Evolutionary conservation across 2,888 invertebrate species (phyloP).

Genomic region (Alloplasta piceator): DNA sequence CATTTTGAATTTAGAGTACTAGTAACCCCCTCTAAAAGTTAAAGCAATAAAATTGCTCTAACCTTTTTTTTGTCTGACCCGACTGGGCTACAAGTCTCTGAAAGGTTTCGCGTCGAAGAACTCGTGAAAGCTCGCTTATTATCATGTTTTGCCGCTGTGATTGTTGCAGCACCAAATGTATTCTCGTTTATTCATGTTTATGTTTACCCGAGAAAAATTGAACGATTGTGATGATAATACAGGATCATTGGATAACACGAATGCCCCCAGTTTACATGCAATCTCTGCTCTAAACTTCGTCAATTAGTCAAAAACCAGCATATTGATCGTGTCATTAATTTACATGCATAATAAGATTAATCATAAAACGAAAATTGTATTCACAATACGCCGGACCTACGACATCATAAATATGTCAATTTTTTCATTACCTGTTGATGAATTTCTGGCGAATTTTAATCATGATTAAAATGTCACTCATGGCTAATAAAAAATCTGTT

Average conservation of each 20-base stretch:
- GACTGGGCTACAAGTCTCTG: no score
- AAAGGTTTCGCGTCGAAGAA: no score
- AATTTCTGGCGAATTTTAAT: background rate
- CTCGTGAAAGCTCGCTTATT: no score
- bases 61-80: no score
- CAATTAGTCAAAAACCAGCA: conserved; percentile 43
- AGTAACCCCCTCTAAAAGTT: no score
- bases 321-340: conserved; percentile 47
- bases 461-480: background rate
- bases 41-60: no score
- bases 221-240: conserved; percentile 15
- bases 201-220: no score
- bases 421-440: background rate
- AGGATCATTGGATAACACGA: conserved; percentile 32
- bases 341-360: conserved; percentile 41
- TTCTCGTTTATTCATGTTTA: no score
- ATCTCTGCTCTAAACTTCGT: conserved; percentile 16
- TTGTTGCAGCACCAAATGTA: no score
- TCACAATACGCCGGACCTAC: background rate
- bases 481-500: background rate
- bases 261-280: conserved; percentile 23
- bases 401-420: background rate
- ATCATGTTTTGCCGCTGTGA: no score
- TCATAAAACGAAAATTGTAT: conserved; percentile 9
- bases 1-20: no score